Conservation (phyloP, 2,113 vertebrate genomes). For the Planiliza haematocheilus region DNA sequence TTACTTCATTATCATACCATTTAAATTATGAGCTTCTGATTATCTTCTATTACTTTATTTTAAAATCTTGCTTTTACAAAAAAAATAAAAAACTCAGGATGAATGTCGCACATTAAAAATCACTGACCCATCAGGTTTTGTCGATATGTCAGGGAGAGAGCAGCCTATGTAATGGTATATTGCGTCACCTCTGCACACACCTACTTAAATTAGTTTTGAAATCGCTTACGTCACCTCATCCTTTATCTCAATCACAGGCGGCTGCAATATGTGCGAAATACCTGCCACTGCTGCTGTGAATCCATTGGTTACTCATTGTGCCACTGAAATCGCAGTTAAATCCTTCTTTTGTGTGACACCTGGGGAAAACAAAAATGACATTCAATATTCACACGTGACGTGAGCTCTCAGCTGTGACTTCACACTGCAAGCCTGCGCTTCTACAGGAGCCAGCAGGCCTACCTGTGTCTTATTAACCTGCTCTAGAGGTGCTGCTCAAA, state of each 20-base stretch:
- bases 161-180: not conserved
- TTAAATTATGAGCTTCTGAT: too few species aligned
- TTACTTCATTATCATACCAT: too few species aligned
- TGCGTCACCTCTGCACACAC: not conserved
- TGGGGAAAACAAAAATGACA: slow-evolving; percentile 13
- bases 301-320: slow-evolving; percentile 6
- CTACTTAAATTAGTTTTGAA: not conserved
- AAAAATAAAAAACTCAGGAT: too few species aligned
- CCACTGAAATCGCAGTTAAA: slow-evolving; percentile 35
- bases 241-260: not conserved
- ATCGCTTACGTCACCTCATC: not conserved
- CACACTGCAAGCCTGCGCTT: not conserved
- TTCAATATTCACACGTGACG: slow-evolving; percentile 10
- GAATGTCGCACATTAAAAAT: too few species aligned
- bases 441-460: slow-evolving; percentile 1
- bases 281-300: slow-evolving; percentile 2
- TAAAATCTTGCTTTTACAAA: too few species aligned
- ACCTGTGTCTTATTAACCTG: slow-evolving; percentile 43
- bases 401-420: slow-evolving; percentile 25
- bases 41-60: too few species aligned
- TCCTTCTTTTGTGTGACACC: slow-evolving; percentile 16
- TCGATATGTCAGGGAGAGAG: too few species aligned
- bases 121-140: too few species aligned
- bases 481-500: slow-evolving; percentile 58
- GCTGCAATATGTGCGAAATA: not conserved